Base-by-base conservation (phyloP, 2,888 invertebrate genomes). In the Idaea straminata region DNA sequence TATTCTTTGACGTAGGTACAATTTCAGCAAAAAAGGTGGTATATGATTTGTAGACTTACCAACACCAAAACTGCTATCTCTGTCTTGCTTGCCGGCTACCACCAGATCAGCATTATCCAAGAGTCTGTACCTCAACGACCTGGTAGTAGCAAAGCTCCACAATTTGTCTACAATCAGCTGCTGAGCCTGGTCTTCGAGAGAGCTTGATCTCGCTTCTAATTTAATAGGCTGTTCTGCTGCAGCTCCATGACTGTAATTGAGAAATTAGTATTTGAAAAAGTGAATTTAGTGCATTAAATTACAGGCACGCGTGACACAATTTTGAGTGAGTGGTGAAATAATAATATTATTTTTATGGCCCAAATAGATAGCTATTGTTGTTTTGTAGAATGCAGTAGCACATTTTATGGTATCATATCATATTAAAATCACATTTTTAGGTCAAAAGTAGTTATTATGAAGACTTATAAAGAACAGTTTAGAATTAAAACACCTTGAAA, bases 81-180 rank as follows among this genome's bases (percentile, higher is more conserved):
- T 94, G 67, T 95, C 94, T 5, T 95, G 94, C 62, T 94, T 94
- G 61, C 96, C 95, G 62, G 95, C 94, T 47, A 97, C 89, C 38
- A 97, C 95, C 7, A 97, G 93, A 76, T 97, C 97, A 16, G 97
- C 95, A 72, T 96, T 96, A 35, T 97, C 96, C 35, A 96, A 87
- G 67, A 97, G 93, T 83, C 95, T 95, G 94, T 97, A 97, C 83
- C 96, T 95, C 75, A 97, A 88, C 5, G 96, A 95, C 75, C 97
- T 93, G 15, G 96, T 96, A 68, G 95, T 95, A 63, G 96, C 93
- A 81, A 97, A 97, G 77, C 94, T 94, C 94, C 95, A 96, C 60
- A 96, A 83, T 83, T 97, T 97, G 76, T 96, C 95, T 65, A 95
- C 94, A 63, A 97, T 94, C 36, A 97, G 88, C 79, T 95, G 94